These are phyloP conservation scores for Drosophila limbata DNA, from an alignment of 2,888 invertebrate genomes.

Conservation along the genomic window DNA sequence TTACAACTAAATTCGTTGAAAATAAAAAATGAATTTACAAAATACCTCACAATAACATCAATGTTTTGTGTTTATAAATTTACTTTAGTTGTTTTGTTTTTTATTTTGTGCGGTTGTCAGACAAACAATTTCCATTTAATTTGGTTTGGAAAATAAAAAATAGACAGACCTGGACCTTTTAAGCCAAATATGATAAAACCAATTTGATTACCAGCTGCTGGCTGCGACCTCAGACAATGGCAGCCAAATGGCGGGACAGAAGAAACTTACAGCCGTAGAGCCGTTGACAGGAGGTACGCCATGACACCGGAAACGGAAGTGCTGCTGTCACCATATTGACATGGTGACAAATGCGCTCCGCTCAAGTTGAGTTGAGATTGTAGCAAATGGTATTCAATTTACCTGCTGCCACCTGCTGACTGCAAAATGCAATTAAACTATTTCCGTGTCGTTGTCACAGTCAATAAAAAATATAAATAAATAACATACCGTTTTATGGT, in stretches of 20 bases:
- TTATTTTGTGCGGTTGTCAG: conserved; percentile 15
- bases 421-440: conserved; percentile 77
- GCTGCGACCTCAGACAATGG: conserved; percentile 42
- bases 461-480: conserved; percentile 74
- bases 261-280: conserved; percentile 31
- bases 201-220: conserved; percentile 66
- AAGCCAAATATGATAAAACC: conserved; percentile 57
- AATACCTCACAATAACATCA: background rate
- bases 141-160: conserved; percentile 31
- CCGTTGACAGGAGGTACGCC: conserved; percentile 42
- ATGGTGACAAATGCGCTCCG: conserved; percentile 71
- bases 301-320: conserved; percentile 76
- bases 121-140: conserved; percentile 54
- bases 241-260: conserved; percentile 9
- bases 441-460: conserved; percentile 69
- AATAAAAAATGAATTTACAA: conserved; percentile 26
- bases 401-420: conserved; percentile 49
- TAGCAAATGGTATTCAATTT: conserved; percentile 66
- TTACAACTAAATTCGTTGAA: conserved; percentile 45
- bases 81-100: background rate
- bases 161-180: conserved; percentile 50
- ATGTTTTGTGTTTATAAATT: background rate
- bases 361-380: conserved; percentile 74
- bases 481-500: conserved; percentile 55
- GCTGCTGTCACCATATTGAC: conserved; percentile 78